Percentiles rank a stretch among this genome's conserved stretches.
Conservation (phyloP, 1,140 invertebrate species). For the Palaemon carinicauda region DNA sequence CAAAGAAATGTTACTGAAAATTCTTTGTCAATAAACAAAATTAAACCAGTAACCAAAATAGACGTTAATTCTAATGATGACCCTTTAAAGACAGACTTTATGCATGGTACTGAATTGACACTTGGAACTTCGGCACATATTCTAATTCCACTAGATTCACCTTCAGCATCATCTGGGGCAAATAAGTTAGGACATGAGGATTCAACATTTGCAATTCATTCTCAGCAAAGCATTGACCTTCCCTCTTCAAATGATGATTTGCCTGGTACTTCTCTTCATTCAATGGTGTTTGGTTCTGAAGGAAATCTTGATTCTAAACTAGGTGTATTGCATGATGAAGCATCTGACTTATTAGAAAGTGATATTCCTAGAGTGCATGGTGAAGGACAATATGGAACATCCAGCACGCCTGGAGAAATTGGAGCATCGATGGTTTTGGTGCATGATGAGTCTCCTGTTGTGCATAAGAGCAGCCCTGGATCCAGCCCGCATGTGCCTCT, state of each 20-base stretch:
- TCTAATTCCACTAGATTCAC: no score
- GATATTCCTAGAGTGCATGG: conserved; percentile 32
- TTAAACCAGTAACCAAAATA: no score
- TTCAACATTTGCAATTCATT: no score
- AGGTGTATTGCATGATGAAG: conserved; percentile 28
- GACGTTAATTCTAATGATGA: no score
- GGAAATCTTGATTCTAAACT: not conserved
- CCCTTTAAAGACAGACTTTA: no score
- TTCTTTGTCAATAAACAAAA: no score
- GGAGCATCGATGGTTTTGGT: not conserved
- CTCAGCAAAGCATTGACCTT: no score
- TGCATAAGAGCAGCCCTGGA: not conserved
- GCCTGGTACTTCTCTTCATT: conserved; percentile 1
- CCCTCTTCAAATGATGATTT: not conserved
- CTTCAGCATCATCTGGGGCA: no score
- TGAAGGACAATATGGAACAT: not conserved
- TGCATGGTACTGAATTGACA: no score
- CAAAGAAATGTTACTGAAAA: no score
- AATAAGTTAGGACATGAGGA: no score
- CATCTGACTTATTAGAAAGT: not conserved
- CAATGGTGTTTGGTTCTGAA: conserved; percentile 27
- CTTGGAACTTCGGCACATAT: no score
- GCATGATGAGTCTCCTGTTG: not conserved
- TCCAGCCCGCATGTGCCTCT: conserved; percentile 30
- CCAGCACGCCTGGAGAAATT: not conserved